These are phyloP conservation scores for Dasypogon diadema DNA, from an alignment of 2,888 invertebrate genomes.

Conservation along the genomic window DNA sequence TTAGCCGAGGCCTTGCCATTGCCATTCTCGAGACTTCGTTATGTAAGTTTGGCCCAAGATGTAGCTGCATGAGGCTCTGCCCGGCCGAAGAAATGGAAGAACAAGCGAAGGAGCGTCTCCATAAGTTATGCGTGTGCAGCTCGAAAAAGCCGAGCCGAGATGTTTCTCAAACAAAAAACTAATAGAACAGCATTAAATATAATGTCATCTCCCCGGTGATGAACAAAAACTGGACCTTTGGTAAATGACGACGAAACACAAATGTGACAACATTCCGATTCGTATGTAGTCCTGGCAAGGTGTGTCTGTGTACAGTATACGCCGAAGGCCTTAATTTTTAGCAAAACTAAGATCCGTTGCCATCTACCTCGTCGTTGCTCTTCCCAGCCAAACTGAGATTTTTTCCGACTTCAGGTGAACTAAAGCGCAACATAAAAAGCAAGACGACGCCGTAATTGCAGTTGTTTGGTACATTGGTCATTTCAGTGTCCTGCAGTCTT, in stretches of 20 bases:
- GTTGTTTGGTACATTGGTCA: constrained; percentile 51
- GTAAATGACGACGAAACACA: constrained; percentile 59
- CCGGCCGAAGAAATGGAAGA: constrained; percentile 5
- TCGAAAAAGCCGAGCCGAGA: constrained; percentile 46
- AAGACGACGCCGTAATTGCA: constrained; percentile 48
- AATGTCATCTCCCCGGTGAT: constrained; percentile 58
- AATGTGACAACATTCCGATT: constrained; percentile 60
- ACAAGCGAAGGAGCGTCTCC: constrained; percentile 36
- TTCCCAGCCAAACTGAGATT: constrained; percentile 45
- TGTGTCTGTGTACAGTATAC: background rate
- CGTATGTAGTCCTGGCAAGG: constrained; percentile 51
- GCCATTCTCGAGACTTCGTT: constrained; percentile 49
- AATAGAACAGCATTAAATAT: constrained; percentile 59
- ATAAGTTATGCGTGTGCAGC: constrained; percentile 50
- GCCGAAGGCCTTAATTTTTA: constrained; percentile 44
- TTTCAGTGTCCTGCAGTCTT: constrained; percentile 46
- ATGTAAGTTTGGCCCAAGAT: constrained; percentile 46
- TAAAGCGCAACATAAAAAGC: constrained; percentile 24
- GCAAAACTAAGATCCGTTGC: constrained; percentile 47
- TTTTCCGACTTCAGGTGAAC: constrained; percentile 44
- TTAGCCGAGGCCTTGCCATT: constrained; percentile 50
- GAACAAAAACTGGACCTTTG: constrained; percentile 59
- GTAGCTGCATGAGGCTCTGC: constrained; percentile 10
- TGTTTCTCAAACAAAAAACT: constrained; percentile 58
- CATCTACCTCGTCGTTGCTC: constrained; percentile 15